A percentile compares a stretch with the other conserved stretches of the same genome.
Evolutionary conservation across 2,888 invertebrate species (phyloP).

Genomic region (Pandemis corylana): DNA sequence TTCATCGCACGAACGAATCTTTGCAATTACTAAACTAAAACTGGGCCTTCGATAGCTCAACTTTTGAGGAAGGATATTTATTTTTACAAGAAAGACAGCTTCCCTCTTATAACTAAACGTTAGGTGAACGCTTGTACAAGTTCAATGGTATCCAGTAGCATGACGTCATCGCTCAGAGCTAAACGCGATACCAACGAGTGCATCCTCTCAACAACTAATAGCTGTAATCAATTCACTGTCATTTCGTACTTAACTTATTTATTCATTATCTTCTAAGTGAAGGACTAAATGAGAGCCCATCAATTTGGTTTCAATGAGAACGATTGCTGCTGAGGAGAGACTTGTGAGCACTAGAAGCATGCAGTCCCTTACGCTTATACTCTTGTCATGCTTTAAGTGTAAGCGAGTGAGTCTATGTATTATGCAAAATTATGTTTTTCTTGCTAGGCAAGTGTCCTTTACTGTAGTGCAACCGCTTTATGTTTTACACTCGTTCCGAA

Average conservation of each 20-base stretch:
- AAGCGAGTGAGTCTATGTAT: constrained; percentile 43
- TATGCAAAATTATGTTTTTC: constrained; percentile 70
- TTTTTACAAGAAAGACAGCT: too few relatives aligned
- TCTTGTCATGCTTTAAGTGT: background rate
- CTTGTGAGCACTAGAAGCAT: background rate
- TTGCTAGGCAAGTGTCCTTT: constrained; percentile 76
- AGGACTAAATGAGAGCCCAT: constrained; percentile 27
- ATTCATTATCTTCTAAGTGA: constrained; percentile 41
- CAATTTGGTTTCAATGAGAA: constrained; percentile 23
- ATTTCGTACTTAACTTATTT: constrained; percentile 41
- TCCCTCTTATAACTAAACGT: too few relatives aligned
- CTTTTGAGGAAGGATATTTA: too few relatives aligned
- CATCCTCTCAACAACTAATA: constrained; percentile 40
- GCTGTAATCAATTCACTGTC: constrained; percentile 39
- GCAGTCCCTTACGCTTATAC: background rate
- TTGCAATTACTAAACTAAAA: too few relatives aligned
- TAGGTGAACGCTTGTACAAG: background rate
- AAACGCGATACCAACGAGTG: constrained; percentile 36
- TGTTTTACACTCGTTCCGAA: constrained; percentile 61
- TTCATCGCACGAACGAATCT: too few relatives aligned
- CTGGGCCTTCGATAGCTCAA: too few relatives aligned
- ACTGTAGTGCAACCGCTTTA: constrained; percentile 56
- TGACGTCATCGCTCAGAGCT: constrained; percentile 39
- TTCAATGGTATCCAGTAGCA: constrained; percentile 19
- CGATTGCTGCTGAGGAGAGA: background rate